These are phyloP conservation scores for Bucorvus abyssinicus DNA, from an alignment of 2,797 vertebrate genomes.

Conservation along the genomic window DNA sequence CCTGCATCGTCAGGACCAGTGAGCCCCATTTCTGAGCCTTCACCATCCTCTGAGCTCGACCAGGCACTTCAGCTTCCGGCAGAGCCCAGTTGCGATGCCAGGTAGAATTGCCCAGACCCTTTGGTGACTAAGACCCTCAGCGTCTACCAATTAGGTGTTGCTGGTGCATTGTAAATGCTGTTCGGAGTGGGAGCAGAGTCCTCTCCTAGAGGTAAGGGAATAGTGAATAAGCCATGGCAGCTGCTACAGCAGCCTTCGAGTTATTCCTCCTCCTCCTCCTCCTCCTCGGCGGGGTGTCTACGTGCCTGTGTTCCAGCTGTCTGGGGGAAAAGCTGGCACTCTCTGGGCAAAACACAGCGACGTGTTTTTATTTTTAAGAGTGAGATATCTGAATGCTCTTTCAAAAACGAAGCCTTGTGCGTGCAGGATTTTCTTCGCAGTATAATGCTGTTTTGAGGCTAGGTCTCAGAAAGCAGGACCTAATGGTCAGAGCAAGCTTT, in stretches of 20 bases:
- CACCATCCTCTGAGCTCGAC: accelerated
- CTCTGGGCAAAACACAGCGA: neutral
- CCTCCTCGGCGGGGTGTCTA: neutral
- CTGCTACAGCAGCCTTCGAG: neutral
- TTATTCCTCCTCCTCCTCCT: neutral
- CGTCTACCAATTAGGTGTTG: too few species aligned
- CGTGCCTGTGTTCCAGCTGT: neutral
- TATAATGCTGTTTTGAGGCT: neutral
- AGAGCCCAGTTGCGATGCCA: neutral
- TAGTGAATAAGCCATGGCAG: neutral
- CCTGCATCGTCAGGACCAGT: too few species aligned
- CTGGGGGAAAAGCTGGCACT: neutral
- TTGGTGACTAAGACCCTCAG: too few species aligned
- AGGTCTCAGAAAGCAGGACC: neutral
- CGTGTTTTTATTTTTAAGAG: neutral
- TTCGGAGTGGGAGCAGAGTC: neutral
- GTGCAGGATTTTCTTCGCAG: neutral
- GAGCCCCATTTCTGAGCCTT: too few species aligned
- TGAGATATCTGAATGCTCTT: neutral
- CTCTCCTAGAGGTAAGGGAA: neutral
- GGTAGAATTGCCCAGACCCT: too few species aligned
- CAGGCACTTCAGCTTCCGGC: neutral
- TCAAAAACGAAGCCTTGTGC: neutral
- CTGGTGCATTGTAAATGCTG: neutral
- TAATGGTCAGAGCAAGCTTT: neutral